phyloP scores from a whole-genome alignment of 1,140 invertebrate genomes.

The Octopus sinensis region DNA sequence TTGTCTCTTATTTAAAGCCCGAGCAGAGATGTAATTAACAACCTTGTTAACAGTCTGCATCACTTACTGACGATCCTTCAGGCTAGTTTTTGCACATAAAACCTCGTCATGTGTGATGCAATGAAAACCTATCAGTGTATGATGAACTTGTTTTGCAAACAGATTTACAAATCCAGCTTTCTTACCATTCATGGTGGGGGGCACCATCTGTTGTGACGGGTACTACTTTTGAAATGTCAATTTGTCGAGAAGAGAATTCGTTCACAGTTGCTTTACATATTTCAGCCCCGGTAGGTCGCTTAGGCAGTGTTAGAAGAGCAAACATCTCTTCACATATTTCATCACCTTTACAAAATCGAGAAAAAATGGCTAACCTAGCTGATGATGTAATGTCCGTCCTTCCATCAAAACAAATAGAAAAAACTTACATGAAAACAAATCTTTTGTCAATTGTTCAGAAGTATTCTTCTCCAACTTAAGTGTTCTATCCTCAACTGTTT shows the following conservation, averaged over 20 bases:
- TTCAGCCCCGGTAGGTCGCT: background rate
- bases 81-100: background rate
- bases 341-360: background rate
- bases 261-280: background rate
- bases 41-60: background rate
- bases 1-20: background rate
- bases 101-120: constrained; percentile 1
- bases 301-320: background rate
- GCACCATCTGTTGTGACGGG: background rate
- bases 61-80: background rate
- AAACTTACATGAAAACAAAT: background rate
- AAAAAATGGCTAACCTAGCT: background rate
- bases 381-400: background rate
- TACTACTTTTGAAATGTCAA: background rate
- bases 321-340: background rate
- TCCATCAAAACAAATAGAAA: constrained; percentile 1
- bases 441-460: background rate
- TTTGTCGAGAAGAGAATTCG: background rate
- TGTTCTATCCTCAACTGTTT: background rate
- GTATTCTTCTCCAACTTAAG: background rate
- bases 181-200: background rate
- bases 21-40: background rate
- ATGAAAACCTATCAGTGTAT: background rate
- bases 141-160: background rate
- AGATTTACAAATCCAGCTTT: background rate